Evolutionary conservation across 1,140 invertebrate species (phyloP), one percentile per base, ranked within the genome.

Genomic region (Octopus bimaculoides): DNA sequence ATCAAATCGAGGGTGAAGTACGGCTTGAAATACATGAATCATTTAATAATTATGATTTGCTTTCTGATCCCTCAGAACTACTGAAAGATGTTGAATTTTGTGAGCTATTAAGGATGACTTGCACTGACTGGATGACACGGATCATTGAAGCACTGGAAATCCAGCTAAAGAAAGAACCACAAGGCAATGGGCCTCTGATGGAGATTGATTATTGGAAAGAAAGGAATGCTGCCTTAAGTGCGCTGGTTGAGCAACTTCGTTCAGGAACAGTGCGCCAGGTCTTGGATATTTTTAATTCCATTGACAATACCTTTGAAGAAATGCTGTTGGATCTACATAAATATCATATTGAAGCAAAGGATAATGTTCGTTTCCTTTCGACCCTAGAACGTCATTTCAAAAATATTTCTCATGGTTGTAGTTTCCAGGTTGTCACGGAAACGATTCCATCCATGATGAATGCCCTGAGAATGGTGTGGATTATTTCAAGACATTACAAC

Each of bases 161-260:
- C 26, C 86, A 87, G 77, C 81, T 89, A 80, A 87, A 88, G 78
- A 89, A 88, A 80, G 84, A 83, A 69, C 92, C 93, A 1, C 90
- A 92, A 73, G 94, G 93, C 0, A 93, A 94, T 80, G 94, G 94
- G 0, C 96, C 95, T 3, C 90, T 96, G 77, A 93, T 94, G 0
- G 95, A 96, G 86, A 95, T 94, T 83, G 93, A 94, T 74, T 95
- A 94, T 82, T 97, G 96, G 96, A 91, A 94, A 54, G 93, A 95
- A 81, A 91, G 93, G 84, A 93, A 96, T 86, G 92, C 93, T 0
- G 93, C 93, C 77, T 90, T 96, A 5, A 94, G 94, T 77, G 91
- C 93, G 14, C 89, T 96, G 0, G 92, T 94, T 61, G 95, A 97
- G 84, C 95, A 97, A 86, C 86, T 97, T 12, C 95, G 96, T 85